phyloP scores from a whole-genome alignment of 2,888 invertebrate species.

The Opisthograptis luteolata region DNA sequence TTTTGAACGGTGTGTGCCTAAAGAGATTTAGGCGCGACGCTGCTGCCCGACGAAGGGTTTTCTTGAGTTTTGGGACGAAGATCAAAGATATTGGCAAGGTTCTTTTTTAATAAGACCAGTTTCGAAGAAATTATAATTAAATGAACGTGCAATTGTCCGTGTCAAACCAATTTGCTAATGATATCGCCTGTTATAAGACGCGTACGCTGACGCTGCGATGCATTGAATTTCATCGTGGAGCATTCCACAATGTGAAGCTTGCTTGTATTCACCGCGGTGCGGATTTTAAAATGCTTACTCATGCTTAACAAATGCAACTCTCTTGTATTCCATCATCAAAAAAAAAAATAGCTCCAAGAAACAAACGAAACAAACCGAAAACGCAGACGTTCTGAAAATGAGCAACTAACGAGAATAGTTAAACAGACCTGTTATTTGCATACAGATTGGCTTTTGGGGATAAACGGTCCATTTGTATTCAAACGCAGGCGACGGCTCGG shows the following conservation, averaged over 20 bases:
- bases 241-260: too few species aligned
- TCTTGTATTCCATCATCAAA: neutral
- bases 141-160: too few species aligned
- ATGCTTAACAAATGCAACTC: neutral
- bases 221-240: too few species aligned
- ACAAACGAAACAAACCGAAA: constrained; percentile 54
- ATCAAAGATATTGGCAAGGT: too few species aligned
- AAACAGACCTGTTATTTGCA: constrained; percentile 81
- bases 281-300: too few species aligned
- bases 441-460: constrained; percentile 83
- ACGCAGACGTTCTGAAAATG: constrained; percentile 79
- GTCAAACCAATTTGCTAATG: too few species aligned
- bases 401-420: constrained; percentile 84
- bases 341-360: constrained; percentile 21
- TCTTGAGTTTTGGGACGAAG: constrained; percentile 1
- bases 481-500: constrained; percentile 75
- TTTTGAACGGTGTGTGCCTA: constrained; percentile 15
- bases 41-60: neutral
- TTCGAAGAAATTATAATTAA: too few species aligned
- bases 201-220: too few species aligned
- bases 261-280: too few species aligned
- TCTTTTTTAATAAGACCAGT: too few species aligned
- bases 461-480: constrained; percentile 84
- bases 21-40: constrained; percentile 13
- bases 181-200: too few species aligned